Evolutionary conservation across 2,797 vertebrate genomes (phyloP).

Genomic region (Scolopax bukidnonensis): DNA sequence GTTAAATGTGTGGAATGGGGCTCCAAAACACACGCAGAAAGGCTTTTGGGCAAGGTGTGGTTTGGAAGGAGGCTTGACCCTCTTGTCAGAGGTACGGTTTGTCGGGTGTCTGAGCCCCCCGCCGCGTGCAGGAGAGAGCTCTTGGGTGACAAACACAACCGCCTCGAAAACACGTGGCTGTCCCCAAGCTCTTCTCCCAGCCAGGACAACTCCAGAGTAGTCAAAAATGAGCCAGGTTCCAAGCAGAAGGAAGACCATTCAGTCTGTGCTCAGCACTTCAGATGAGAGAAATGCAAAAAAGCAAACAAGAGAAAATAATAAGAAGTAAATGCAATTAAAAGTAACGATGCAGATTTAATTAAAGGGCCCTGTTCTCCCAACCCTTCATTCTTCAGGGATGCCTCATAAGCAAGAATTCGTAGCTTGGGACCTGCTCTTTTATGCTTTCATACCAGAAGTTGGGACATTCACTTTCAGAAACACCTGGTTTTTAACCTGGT

Average conservation of each 20-base stretch:
- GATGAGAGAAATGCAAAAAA: conserved; percentile 71
- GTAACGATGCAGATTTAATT: conserved; percentile 62
- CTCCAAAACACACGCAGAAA: not conserved
- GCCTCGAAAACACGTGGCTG: not conserved
- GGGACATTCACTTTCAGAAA: conserved; percentile 8
- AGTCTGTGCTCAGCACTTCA: not conserved
- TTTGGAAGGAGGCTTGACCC: not conserved
- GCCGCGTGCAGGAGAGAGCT: not conserved
- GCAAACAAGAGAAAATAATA: conserved; percentile 51
- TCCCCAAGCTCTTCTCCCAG: not conserved
- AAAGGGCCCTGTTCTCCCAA: conserved; percentile 61
- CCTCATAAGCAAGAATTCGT: conserved; percentile 59
- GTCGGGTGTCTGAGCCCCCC: not conserved
- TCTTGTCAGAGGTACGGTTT: not conserved
- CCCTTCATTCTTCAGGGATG: conserved; percentile 66
- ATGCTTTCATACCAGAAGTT: not conserved
- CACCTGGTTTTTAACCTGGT: not conserved
- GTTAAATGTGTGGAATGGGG: not conserved
- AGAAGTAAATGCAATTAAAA: conserved; percentile 61
- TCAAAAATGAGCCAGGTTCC: not conserved
- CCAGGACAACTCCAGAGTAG: not conserved
- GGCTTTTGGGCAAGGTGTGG: not conserved
- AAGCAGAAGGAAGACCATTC: not conserved
- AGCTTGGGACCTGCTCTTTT: conserved; percentile 47
- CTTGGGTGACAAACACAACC: not conserved